Evolutionary conservation across 2,888 invertebrate genomes (phyloP).

Genomic region (Protonemura montana): DNA sequence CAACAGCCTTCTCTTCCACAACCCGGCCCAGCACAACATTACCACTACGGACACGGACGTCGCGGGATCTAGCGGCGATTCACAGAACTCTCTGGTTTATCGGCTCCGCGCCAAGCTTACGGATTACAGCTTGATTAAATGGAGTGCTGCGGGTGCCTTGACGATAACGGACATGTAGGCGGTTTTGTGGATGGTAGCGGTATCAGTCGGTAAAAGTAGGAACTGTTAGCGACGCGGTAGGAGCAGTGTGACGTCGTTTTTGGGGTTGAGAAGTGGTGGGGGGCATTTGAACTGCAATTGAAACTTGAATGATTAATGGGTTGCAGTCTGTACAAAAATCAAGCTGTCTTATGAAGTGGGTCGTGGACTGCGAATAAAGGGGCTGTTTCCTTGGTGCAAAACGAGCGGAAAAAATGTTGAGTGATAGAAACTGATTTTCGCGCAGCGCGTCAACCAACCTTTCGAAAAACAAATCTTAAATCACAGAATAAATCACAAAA

Average conservation of each 20-base stretch:
- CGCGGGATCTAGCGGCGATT: conserved; percentile 18
- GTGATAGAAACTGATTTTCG: background rate
- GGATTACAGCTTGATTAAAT: background rate
- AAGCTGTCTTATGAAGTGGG: background rate
- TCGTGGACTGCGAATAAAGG: background rate
- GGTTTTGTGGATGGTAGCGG: background rate
- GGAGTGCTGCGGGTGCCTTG: background rate
- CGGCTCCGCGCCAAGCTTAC: background rate
- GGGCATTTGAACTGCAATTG: background rate
- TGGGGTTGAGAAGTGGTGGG: background rate
- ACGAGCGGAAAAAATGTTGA: background rate
- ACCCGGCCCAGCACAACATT: too few species aligned
- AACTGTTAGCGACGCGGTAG: background rate
- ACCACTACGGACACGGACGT: background rate
- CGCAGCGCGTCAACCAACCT: background rate
- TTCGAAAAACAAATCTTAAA: background rate
- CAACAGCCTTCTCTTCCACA: background rate
- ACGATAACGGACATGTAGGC: background rate
- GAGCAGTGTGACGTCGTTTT: background rate
- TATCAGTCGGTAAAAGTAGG: background rate
- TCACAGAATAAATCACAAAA: background rate
- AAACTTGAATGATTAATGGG: background rate
- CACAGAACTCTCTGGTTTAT: background rate
- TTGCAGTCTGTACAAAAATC: background rate
- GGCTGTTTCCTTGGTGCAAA: background rate